A percentile compares a stretch with the other conserved stretches of the same genome.
phyloP scores from a whole-genome alignment of 2,113 vertebrate genomes.

The Pseudolaguvia tuberculata region DNA sequence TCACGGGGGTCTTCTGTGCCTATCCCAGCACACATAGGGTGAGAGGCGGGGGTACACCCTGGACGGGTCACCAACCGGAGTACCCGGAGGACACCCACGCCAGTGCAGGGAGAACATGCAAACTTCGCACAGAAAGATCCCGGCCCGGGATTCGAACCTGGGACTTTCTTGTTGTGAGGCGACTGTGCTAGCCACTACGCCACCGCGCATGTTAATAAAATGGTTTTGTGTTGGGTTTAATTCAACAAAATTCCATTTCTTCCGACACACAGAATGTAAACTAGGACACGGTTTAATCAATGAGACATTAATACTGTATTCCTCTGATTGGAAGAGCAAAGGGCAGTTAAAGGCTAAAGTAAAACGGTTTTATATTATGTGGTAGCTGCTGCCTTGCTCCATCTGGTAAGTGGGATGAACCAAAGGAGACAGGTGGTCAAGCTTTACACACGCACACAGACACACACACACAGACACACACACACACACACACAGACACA shows the following conservation, averaged over 20 bases:
- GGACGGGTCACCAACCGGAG: too few relatives aligned
- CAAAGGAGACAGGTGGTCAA: constrained; percentile 49
- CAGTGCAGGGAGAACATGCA: too few relatives aligned
- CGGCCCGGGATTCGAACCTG: too few relatives aligned
- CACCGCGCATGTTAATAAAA: too few relatives aligned
- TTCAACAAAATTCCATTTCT: background rate
- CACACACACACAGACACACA: constrained; percentile 20
- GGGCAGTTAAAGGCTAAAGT: background rate
- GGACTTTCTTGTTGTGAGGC: too few relatives aligned
- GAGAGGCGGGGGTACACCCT: too few relatives aligned
- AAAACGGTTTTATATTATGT: constrained; percentile 6
- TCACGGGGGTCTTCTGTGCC: too few relatives aligned
- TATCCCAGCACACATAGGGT: too few relatives aligned
- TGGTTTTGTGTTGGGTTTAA: background rate
- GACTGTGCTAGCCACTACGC: too few relatives aligned
- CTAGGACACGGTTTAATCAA: too few relatives aligned
- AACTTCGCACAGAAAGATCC: too few relatives aligned
- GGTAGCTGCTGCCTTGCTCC: constrained; percentile 16
- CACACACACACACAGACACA: constrained; percentile 20
- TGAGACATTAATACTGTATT: background rate
- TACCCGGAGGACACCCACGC: too few relatives aligned
- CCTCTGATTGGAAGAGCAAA: background rate
- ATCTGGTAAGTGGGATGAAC: constrained; percentile 47
- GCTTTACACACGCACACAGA: constrained; percentile 19
- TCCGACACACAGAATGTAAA: background rate